Evolutionary conservation across 2,113 vertebrate species (phyloP), one percentile per base, ranked within the genome.

Genomic region (Pachypanchax playfairii): DNA sequence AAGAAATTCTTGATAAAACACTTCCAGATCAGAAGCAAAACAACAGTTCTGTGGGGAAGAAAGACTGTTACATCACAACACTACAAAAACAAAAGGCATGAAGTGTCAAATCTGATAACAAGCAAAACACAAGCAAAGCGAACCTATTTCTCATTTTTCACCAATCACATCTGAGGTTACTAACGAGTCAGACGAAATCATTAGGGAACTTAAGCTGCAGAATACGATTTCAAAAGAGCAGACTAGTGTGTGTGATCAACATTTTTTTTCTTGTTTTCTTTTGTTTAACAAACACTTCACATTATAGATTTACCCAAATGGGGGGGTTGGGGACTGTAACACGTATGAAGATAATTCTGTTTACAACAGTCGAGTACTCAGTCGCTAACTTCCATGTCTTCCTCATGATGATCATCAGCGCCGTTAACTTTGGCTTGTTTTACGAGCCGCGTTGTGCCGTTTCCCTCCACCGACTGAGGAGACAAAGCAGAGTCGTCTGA

Each of bases 341-440:
- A 64, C 59, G 46, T 78, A 77, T 39, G 49, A 52, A 57, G 68
- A 57, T 28, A 28, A 55, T 13, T 43, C 24, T 15, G 42, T 58
- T 46, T 14, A 51, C 64, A 21, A 39, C 5, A 3, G n/a, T n/a
- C n/a, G n/a, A n/a, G n/a, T n/a, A n/a, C 12, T 94, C 90, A 98
- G 88, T 98, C 96, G 59, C 96, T 98, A 93, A 97, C 96, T 25
- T 98, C 95, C 96, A 98, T 98, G 86, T 98, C 96, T 64, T 97
- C 96, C 29, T 97, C 95, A 0, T 94, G 95, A 57, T 93, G 94
- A 60, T 96, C 94, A 1, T 96, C 96, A 0, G 72, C 79, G 4
- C 96, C 96, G 0, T 98, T 98, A 1, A 96, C 94, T 84, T 96
- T 98, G 88, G 94, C 93, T 13, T 94, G 94, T 64, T 94, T 88